Base-by-base conservation (phyloP, 2,113 vertebrate species). In the Gobius niger region DNA sequence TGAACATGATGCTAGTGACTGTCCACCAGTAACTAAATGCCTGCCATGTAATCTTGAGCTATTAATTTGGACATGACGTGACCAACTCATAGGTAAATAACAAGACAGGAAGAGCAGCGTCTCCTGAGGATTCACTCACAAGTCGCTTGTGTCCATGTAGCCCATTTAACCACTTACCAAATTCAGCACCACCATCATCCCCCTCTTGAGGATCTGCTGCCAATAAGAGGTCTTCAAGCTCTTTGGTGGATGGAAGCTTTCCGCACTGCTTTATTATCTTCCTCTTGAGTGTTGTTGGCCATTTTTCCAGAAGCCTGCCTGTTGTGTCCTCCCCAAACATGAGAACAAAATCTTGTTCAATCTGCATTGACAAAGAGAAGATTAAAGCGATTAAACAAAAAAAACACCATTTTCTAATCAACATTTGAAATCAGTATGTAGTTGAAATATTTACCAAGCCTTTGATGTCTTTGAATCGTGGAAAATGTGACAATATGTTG, bases 211-310 rank as follows among this genome's bases (percentile, higher is more conserved):
- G 1, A 44, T 73, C 76, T 49, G 9, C 66, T 47, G 66, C 66
- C 42, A 73, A 46, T 3, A 62, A 9, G 0, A 68, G 72, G 1
- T 72, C 2, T 49, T 70, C 15, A 24, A 79, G 47, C 5, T 47
- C 77, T 59, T 0, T 49, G 4, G 13, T 57, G 0, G 41, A 47
- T 13, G 52, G 70, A 53, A 54, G 65, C 53, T 68, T 65, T 2
- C 47, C 53, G 66, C 70, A 44, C 46, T 78, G 41, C 42, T 78
- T 53, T 53, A 78, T 73, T 24, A 70, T 41, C 44, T 56, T 73
- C 34, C 16, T 16, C 67, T 70, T 73, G 44, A 47, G 73, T 10
- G 44, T 56, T 4, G 66, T 52, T 7, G 67, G 13, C 67, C 63
- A 74, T 10, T 9, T 65, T 0, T 76, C 1, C 19, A 76, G 51